phyloP scores from a whole-genome alignment of 2,888 invertebrate species.

The Netelia virgata region DNA sequence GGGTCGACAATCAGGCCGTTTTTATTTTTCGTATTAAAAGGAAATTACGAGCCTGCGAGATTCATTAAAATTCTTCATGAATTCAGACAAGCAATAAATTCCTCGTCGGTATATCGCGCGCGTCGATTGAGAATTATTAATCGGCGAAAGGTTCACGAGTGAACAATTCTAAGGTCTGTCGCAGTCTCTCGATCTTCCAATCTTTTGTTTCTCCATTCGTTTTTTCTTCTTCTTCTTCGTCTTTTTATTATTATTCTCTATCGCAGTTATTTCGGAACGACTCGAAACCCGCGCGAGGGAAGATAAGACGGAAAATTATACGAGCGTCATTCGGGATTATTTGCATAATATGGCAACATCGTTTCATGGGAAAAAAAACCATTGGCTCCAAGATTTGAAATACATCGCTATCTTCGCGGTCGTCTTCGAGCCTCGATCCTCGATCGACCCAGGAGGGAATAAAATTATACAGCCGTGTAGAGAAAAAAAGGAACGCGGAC shows the following conservation, averaged over 20 bases:
- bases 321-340: constrained; percentile 50
- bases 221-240: not conserved
- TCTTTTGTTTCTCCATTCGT: not conserved
- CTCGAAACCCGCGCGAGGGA: constrained; percentile 41
- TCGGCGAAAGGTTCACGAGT: not conserved
- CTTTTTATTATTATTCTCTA: constrained; percentile 25
- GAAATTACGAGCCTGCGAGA: not conserved
- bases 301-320: constrained; percentile 65
- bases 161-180: not conserved
- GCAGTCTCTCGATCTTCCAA: not conserved
- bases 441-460: constrained; percentile 48
- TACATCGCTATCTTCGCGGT: not conserved
- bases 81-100: not conserved
- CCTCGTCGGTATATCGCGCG: not conserved
- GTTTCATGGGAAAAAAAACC: constrained; percentile 20
- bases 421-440: not conserved
- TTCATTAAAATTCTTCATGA: constrained; percentile 9
- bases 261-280: constrained; percentile 23
- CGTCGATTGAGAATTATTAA: not conserved
- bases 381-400: constrained; percentile 49
- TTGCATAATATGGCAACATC: constrained; percentile 62
- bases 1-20: not conserved
- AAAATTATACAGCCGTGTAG: constrained; percentile 57
- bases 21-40: not conserved
- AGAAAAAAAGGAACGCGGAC: constrained; percentile 29